Percentiles rank a stretch among this genome's conserved stretches.
These are phyloP conservation scores for Diabrotica balteata DNA, from an alignment of 2,888 invertebrate species.

Conservation along the genomic window DNA sequence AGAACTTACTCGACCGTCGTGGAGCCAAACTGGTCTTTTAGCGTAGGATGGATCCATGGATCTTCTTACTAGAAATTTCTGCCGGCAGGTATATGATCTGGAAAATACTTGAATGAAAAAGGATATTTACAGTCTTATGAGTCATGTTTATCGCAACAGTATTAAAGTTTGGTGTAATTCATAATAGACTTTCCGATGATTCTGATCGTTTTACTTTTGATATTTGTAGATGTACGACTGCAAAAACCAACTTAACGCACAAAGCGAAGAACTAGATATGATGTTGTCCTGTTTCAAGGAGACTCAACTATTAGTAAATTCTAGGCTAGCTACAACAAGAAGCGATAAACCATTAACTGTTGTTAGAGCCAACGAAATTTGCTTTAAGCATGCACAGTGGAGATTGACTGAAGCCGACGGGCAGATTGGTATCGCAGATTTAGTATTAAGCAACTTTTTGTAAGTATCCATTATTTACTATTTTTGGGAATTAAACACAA, in stretches of 20 bases:
- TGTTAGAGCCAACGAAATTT: conserved; percentile 90
- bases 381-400: conserved; percentile 99
- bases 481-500: no score
- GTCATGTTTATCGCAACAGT: no score
- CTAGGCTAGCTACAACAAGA: conserved; percentile 69
- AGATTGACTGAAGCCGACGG: conserved; percentile 97
- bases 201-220: neutral
- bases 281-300: conserved; percentile 94
- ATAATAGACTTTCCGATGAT: no score
- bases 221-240: conserved; percentile 77
- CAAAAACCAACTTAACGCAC: conserved; percentile 85
- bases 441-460: conserved; percentile 94
- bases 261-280: conserved; percentile 94
- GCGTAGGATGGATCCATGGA: no score
- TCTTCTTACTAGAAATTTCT: no score
- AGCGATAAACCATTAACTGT: conserved; percentile 77
- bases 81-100: no score
- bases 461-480: conserved; percentile 58
- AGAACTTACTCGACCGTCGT: no score
- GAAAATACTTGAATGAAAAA: no score
- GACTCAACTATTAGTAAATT: conserved; percentile 69
- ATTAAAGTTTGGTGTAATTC: no score
- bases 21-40: no score
- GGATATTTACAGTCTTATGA: no score
- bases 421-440: conserved; percentile 95